Evolutionary conservation across 1,140 invertebrate species (phyloP).

Genomic region (Cotesia glomerata): DNA sequence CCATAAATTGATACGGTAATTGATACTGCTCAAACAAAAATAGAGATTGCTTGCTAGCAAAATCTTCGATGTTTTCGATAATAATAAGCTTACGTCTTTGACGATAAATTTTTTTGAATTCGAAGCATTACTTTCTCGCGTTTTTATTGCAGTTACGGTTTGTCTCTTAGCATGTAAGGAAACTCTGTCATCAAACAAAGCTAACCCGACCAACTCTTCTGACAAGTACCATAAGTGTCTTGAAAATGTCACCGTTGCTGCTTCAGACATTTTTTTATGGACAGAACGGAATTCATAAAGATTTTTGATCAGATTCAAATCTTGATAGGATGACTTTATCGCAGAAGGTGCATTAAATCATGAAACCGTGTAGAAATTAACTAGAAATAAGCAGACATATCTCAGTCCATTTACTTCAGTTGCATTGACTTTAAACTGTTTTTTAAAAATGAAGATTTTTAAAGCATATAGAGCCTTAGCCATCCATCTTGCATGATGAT

Average conservation of each 20-base stretch:
- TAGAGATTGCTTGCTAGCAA: background rate
- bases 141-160: background rate
- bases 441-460: slow-evolving; percentile 1
- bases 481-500: background rate
- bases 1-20: background rate
- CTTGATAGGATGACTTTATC: background rate
- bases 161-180: background rate
- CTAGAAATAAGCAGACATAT: slow-evolving; percentile 5
- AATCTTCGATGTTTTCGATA: slow-evolving; percentile 15
- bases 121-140: background rate
- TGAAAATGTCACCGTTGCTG: background rate
- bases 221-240: no score
- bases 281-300: background rate
- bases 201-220: no score
- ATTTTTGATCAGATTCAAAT: slow-evolving; percentile 5
- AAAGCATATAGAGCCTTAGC: background rate
- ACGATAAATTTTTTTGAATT: background rate
- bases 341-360: slow-evolving; percentile 1
- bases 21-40: slow-evolving; percentile 4
- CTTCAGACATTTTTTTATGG: background rate
- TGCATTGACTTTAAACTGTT: background rate
- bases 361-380: background rate
- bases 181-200: no score
- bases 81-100: background rate
- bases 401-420: background rate